Percentiles rank a stretch among this genome's conserved stretches.
Evolutionary conservation across 2,113 vertebrate genomes (phyloP).

Genomic region (Erythrolamprus reginae): DNA sequence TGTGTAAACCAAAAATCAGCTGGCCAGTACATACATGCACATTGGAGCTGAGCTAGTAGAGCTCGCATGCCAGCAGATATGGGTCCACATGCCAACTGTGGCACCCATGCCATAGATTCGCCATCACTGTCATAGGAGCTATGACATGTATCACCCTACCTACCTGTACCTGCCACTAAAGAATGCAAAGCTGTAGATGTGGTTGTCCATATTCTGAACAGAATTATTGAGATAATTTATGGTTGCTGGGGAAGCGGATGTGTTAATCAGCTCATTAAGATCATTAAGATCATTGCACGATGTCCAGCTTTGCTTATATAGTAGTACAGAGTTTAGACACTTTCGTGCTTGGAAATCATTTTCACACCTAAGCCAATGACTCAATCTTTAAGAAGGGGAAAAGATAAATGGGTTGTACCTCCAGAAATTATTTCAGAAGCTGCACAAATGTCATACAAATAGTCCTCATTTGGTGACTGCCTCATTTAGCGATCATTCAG

Average conservation of each 20-base stretch:
- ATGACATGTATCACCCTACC: not conserved
- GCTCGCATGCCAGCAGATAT: too few relatives aligned
- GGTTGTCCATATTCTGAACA: not conserved
- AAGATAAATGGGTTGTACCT: not conserved
- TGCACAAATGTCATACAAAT: not conserved
- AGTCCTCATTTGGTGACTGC: not conserved
- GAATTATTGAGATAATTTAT: not conserved
- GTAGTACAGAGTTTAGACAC: not conserved
- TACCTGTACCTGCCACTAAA: not conserved
- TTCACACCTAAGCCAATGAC: not conserved
- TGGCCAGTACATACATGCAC: too few relatives aligned
- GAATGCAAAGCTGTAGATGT: not conserved
- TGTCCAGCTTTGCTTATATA: not conserved
- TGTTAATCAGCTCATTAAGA: too few relatives aligned
- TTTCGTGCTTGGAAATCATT: not conserved
- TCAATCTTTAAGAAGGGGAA: not conserved
- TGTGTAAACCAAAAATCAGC: too few relatives aligned
- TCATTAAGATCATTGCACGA: not conserved
- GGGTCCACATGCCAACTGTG: too few relatives aligned
- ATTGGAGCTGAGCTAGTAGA: too few relatives aligned
- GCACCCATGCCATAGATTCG: too few relatives aligned
- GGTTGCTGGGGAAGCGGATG: not conserved
- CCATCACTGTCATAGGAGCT: not conserved
- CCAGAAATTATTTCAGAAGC: not conserved
- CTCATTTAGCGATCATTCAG: not conserved